A percentile compares a stretch with the other conserved stretches of the same genome.
Evolutionary conservation across 2,888 invertebrate genomes (phyloP).

Genomic region (Torymus tubicola): DNA sequence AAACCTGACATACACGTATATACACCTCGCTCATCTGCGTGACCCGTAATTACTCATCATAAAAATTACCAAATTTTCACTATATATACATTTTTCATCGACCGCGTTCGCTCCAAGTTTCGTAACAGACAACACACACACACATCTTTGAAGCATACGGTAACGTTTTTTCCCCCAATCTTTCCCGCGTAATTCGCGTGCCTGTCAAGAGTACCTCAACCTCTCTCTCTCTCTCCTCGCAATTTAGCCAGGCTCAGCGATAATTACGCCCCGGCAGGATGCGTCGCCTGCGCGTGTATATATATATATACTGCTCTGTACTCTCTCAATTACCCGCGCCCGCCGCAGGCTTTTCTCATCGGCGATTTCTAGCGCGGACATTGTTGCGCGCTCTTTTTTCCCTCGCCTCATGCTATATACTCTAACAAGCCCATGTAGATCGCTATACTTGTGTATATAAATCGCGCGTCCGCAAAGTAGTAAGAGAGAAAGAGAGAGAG

Average conservation of each 20-base stretch:
- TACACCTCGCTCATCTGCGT: too few relatives aligned
- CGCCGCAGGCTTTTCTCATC: slow-evolving; percentile 42
- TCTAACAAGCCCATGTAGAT: not conserved
- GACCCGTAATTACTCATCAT: too few relatives aligned
- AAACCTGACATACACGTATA: not conserved
- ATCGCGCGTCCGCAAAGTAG: slow-evolving; percentile 23
- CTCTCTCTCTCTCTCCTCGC: not conserved
- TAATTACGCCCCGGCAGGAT: slow-evolving; percentile 53
- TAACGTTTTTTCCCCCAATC: not conserved
- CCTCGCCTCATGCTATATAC: not conserved
- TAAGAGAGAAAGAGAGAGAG: too few relatives aligned
- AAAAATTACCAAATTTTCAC: too few relatives aligned
- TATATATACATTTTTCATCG: too few relatives aligned
- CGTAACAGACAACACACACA: too few relatives aligned
- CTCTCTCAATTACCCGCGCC: slow-evolving; percentile 50
- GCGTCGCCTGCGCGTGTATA: slow-evolving; percentile 28
- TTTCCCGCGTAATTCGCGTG: slow-evolving; percentile 12
- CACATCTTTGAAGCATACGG: too few relatives aligned
- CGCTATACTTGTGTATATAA: slow-evolving; percentile 9
- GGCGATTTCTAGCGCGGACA: slow-evolving; percentile 56
- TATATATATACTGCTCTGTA: too few relatives aligned
- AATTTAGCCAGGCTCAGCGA: slow-evolving; percentile 40
- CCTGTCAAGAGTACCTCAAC: not conserved
- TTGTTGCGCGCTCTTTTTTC: slow-evolving; percentile 29
- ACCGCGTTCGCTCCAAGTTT: too few relatives aligned